Percentiles rank a stretch among this genome's conserved stretches.
Evolutionary conservation across 1,140 invertebrate genomes (phyloP).

Genomic region (Lepidurus apus): DNA sequence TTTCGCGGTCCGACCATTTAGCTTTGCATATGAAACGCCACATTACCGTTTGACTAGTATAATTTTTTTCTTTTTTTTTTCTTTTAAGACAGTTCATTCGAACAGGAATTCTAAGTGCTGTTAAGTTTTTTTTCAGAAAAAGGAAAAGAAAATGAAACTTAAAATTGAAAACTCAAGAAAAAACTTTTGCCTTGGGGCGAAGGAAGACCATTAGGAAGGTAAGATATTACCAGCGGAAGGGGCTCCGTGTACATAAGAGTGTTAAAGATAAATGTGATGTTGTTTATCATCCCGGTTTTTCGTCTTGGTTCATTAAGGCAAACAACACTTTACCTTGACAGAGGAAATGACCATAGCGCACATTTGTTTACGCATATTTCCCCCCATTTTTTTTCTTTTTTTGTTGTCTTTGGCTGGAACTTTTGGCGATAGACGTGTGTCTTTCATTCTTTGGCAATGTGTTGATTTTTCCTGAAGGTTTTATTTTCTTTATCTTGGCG

Average conservation of each 20-base stretch:
- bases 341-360: slow-evolving; percentile 18
- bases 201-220: not conserved
- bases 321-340: slow-evolving; percentile 17
- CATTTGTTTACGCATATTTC: slow-evolving; percentile 15
- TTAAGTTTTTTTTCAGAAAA: not conserved
- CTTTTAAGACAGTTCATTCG: too few relatives aligned
- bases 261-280: slow-evolving; percentile 20
- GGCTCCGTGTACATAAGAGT: slow-evolving; percentile 3
- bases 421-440: slow-evolving; percentile 21
- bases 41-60: slow-evolving; percentile 40
- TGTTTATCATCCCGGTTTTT: slow-evolving; percentile 22
- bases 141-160: not conserved
- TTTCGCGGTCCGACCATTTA: slow-evolving; percentile 59
- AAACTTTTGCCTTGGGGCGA: not conserved
- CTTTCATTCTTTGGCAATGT: slow-evolving; percentile 13
- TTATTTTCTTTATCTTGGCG: not conserved
- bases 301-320: slow-evolving; percentile 15
- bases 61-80: too few relatives aligned
- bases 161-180: not conserved
- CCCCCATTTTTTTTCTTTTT: not conserved
- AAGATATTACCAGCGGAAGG: slow-evolving; percentile 13
- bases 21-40: slow-evolving; percentile 61
- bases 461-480: not conserved
- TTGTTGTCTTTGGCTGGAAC: not conserved
- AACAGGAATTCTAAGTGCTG: not conserved